Conservation (phyloP, 2,888 invertebrate genomes). For the Escarpia spicata region DNA sequence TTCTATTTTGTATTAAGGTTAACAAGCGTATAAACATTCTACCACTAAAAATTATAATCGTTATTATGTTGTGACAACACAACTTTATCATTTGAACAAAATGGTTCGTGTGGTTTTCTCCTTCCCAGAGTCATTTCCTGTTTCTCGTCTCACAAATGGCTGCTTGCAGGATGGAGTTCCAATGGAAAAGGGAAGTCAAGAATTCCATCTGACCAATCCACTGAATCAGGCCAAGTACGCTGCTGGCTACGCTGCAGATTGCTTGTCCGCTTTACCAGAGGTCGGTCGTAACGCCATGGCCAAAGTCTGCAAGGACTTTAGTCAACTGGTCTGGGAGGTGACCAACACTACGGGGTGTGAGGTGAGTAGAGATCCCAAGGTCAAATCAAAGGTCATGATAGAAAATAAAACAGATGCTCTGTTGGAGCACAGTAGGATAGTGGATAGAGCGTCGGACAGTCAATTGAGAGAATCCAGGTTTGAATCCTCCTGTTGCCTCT, state of each 20-base stretch:
- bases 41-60: too few species aligned
- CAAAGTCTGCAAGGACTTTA: background rate
- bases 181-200: background rate
- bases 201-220: conserved; percentile 3
- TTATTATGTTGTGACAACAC: too few species aligned
- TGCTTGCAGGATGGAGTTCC: conserved; percentile 7
- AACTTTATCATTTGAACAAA: too few species aligned
- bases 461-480: too few species aligned
- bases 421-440: background rate
- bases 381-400: background rate
- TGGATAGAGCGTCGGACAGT: too few species aligned
- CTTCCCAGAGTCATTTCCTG: background rate
- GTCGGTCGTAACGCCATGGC: background rate
- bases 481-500: too few species aligned
- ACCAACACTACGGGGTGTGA: background rate
- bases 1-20: too few species aligned
- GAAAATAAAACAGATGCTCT: background rate
- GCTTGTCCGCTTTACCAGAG: background rate
- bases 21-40: too few species aligned
- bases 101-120: background rate
- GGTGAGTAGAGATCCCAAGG: background rate
- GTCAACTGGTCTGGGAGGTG: background rate
- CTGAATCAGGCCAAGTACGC: background rate
- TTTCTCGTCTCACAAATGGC: background rate
- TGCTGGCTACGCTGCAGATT: background rate